Evolutionary conservation across 2,888 invertebrate genomes (phyloP).

Genomic region (Dioctria linearis): DNA sequence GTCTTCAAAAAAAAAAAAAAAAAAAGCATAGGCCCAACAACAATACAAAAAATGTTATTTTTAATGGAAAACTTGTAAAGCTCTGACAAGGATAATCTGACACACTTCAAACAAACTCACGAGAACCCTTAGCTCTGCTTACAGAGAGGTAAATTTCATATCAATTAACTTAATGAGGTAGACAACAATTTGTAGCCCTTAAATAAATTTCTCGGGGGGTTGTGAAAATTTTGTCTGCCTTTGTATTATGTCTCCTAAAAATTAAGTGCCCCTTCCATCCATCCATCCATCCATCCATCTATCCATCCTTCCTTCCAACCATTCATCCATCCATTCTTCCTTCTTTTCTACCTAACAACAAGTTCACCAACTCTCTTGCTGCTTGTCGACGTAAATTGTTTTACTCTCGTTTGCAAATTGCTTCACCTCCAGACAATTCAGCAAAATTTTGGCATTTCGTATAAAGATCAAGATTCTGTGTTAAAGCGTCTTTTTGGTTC

Average conservation of each 20-base stretch:
- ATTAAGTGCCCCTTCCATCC: not conserved
- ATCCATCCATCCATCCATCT: not conserved
- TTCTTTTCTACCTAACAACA: not conserved
- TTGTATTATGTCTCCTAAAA: conserved; percentile 1
- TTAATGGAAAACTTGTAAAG: not conserved
- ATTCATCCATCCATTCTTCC: not conserved
- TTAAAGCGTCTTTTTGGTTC: too few relatives aligned
- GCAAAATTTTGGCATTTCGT: not conserved
- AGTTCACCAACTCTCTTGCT: not conserved
- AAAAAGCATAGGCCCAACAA: too few relatives aligned
- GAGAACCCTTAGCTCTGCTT: not conserved
- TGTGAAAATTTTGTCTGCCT: not conserved
- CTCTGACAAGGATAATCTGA: not conserved
- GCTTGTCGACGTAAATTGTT: not conserved
- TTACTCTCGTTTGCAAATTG: conserved; percentile 1
- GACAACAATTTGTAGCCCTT: conserved; percentile 13
- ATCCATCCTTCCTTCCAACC: not conserved
- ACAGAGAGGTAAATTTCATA: conserved; percentile 1
- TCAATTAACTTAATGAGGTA: conserved; percentile 16
- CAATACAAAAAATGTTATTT: not conserved
- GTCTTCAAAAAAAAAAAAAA: too few relatives aligned
- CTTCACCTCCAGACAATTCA: conserved; percentile 1
- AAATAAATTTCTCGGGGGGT: not conserved
- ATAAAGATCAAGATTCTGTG: not conserved
- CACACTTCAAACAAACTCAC: not conserved